Evolutionary conservation across 2,113 vertebrate genomes (phyloP).

Genomic region (Pteropus alecto): DNA sequence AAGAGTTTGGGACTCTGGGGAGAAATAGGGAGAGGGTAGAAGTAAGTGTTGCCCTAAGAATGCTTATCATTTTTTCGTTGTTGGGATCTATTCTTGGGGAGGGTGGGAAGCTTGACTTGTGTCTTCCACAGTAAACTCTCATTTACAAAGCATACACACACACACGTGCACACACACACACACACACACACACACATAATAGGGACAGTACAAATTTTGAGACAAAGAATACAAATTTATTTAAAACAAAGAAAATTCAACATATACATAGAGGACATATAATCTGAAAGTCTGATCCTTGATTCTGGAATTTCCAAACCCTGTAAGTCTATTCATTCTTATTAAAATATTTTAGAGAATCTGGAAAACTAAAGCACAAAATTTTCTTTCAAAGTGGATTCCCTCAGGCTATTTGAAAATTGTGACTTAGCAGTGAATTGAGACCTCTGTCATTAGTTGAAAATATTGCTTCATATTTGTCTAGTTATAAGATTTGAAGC

Average conservation of each 20-base stretch:
- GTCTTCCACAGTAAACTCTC: constrained; percentile 70
- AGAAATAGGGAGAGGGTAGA: neutral
- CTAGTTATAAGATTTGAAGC: neutral
- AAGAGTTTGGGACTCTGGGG: neutral
- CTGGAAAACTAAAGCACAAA: neutral
- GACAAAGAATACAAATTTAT: neutral
- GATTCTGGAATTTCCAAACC: neutral
- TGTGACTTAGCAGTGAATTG: neutral
- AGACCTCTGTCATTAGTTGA: neutral
- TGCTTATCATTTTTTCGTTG: constrained; percentile 29
- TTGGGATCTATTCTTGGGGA: constrained; percentile 42
- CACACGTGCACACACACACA: neutral
- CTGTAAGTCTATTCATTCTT: neutral
- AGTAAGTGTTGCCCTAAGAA: neutral
- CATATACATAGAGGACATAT: neutral
- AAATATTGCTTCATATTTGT: neutral
- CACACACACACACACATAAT: neutral
- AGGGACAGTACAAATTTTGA: neutral
- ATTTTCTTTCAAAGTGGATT: neutral
- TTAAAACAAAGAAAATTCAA: neutral
- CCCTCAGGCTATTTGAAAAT: neutral
- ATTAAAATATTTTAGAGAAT: neutral
- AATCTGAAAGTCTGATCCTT: neutral
- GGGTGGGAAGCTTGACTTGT: constrained; percentile 48
- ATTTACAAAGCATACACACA: constrained; percentile 60